Evolutionary conservation across 2,113 vertebrate genomes (phyloP).

Genomic region (Alethe diademata): DNA sequence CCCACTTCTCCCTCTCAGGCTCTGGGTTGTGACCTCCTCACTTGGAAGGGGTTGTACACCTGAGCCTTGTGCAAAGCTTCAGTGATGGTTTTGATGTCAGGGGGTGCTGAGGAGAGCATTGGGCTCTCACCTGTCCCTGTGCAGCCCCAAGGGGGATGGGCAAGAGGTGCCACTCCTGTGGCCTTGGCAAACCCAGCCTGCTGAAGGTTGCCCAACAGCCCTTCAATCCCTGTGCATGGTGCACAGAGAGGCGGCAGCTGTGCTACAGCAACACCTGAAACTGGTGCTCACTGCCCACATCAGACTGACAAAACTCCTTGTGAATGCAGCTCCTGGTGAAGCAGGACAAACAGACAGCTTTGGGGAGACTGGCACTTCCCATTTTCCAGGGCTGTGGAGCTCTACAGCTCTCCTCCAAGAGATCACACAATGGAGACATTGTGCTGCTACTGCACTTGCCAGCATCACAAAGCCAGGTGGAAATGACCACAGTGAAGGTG

Average conservation of each 20-base stretch:
- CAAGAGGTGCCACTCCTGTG: not conserved
- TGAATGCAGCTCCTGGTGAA: not conserved
- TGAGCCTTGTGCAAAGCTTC: not conserved
- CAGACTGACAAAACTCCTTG: not conserved
- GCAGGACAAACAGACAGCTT: accelerated
- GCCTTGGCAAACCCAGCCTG: not conserved
- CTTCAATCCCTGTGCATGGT: accelerated
- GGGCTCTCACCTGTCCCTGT: not conserved
- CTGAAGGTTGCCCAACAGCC: not conserved
- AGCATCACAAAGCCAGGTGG: not conserved
- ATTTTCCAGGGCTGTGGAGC: not conserved
- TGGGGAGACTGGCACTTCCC: not conserved
- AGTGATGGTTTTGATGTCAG: not conserved
- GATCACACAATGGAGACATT: not conserved
- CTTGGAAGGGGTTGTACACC: not conserved
- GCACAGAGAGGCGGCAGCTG: not conserved
- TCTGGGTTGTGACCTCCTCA: not conserved
- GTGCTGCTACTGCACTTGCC: not conserved
- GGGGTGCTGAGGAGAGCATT: not conserved
- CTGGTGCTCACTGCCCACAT: not conserved
- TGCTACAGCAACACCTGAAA: not conserved
- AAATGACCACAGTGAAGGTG: not conserved
- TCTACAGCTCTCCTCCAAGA: not conserved
- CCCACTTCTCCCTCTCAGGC: not conserved
- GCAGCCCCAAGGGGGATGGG: accelerated